Evolutionary conservation across 2,888 invertebrate species (phyloP), one percentile per base, ranked within the genome.

Genomic region (Hemicrepidius hirtus): DNA sequence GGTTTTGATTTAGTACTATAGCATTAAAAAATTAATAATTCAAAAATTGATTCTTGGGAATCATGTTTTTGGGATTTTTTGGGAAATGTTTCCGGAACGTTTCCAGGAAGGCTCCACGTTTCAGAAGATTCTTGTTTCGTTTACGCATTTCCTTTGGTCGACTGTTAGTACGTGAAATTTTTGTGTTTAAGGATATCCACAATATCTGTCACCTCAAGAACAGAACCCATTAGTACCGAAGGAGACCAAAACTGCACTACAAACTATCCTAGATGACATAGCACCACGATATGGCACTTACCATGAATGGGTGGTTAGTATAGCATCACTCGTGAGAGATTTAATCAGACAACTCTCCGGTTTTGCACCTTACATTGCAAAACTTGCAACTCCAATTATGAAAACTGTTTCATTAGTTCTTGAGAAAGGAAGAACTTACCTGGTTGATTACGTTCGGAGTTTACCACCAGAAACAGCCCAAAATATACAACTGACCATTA

Each of bases 381-480:
- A 53, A 53, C 13, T 53, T n/a, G 13, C 13, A 3, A 53, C 28
- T n/a, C 53, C 53, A 6, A 28, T 53, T 28, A 24, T 53, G 4
- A 24, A 28, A n/a, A 28, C 28, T 1, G 32, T 28, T 4, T 13
- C 2, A 7, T 5, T n/a, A 1, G 13, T 53, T 1, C n/a, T 53
- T 4, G 53, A 53, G 32, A 53, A 24, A 9, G 32, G 53, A 12
- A 20, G 7, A 6, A 32, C 0, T 13, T 53, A 53, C 16, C 3
- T 53, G 3, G 53, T 53, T 4, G 53, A 53, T n/a, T 53, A 53
- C 13, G 13, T 53, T 7, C 24, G 53, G 13, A 53, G 12, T 13
- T 7, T 53, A n/a, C 24, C 53, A 1, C 50, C 50, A 50, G 50
- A 50, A n/a, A 53, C 53, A 1, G 53, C 13, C 5, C 24, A 53